A percentile compares a stretch with the other conserved stretches of the same genome.
Evolutionary conservation across 2,888 invertebrate species (phyloP).

Genomic region (Doris montereyensis): DNA sequence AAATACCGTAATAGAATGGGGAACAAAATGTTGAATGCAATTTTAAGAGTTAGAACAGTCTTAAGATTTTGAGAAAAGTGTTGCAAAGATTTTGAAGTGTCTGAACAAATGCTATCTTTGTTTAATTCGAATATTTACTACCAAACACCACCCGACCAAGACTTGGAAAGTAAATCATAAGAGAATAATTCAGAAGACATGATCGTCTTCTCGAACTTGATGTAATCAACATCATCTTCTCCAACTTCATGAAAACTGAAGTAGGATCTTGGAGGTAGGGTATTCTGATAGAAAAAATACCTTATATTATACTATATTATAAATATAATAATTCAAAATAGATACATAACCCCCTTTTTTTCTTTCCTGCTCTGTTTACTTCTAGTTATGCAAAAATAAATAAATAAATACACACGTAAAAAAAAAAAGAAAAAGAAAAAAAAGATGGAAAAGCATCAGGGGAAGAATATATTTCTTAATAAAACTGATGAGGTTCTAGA

Average conservation of each 20-base stretch:
- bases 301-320: constrained; percentile 13
- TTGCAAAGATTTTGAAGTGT: not conserved
- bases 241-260: constrained; percentile 18
- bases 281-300: constrained; percentile 18
- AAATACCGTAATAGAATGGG: not conserved
- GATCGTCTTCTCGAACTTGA: constrained; percentile 11
- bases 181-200: not conserved
- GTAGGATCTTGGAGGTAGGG: constrained; percentile 22
- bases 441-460: constrained; percentile 15
- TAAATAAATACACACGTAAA: not conserved
- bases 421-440: too few species aligned
- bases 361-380: constrained; percentile 6
- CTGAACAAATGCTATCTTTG: not conserved
- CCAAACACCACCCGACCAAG: not conserved
- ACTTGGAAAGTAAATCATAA: not conserved
- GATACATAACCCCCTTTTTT: constrained; percentile 17
- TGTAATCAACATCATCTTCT: constrained; percentile 22
- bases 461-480: constrained; percentile 1
- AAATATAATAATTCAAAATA: constrained; percentile 17
- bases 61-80: not conserved
- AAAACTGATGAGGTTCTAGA: constrained; percentile 11
- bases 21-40: not conserved
- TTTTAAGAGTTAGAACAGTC: constrained; percentile 3
- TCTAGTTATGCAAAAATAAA: not conserved
- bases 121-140: not conserved